These are phyloP conservation scores for Sialis lutaria DNA, from an alignment of 2,888 invertebrate species.

Conservation along the genomic window DNA sequence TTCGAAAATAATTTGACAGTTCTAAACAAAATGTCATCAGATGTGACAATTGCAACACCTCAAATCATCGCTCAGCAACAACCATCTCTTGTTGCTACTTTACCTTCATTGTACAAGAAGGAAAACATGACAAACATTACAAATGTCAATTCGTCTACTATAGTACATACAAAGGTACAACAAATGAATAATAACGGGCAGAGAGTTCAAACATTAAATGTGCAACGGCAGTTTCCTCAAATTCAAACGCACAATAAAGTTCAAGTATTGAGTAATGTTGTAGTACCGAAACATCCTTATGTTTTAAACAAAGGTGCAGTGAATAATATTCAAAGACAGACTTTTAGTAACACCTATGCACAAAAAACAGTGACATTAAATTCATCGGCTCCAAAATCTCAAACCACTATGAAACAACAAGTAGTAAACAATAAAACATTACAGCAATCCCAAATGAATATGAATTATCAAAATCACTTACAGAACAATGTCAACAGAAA, in stretches of 20 bases:
- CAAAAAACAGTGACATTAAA: constrained; percentile 3
- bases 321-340: constrained; percentile 1
- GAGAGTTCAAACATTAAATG: constrained; percentile 4
- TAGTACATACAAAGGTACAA: constrained; percentile 1
- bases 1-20: no score
- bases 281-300: constrained; percentile 15
- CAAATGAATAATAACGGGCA: constrained; percentile 2
- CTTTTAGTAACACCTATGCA: background rate
- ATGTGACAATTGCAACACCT: no score
- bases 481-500: background rate
- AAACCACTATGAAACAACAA: background rate
- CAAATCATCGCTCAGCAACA: background rate
- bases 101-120: no score
- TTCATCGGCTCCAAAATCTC: background rate
- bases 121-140: background rate
- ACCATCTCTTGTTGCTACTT: background rate
- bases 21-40: no score
- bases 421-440: background rate
- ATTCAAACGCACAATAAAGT: constrained; percentile 17
- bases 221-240: constrained; percentile 4
- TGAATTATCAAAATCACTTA: constrained; percentile 2
- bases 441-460: background rate
- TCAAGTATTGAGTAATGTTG: constrained; percentile 24
- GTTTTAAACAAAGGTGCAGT: constrained; percentile 12
- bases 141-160: background rate